Evolutionary conservation across 2,113 vertebrate species (phyloP).

Genomic region (Sander vitreus): DNA sequence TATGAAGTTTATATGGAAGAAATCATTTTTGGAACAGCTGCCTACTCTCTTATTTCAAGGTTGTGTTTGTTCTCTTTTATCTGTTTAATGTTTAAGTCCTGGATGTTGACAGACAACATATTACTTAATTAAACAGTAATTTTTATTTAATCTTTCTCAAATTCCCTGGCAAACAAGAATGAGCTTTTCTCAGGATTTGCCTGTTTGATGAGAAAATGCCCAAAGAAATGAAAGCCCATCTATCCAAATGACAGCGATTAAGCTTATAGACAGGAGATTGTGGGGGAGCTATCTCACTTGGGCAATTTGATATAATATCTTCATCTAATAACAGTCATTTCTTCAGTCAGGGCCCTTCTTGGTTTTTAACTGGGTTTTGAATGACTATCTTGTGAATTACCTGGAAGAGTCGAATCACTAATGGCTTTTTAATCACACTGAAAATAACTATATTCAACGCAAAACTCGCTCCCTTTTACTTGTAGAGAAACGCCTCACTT

Average conservation of each 20-base stretch:
- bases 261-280: conserved; percentile 61
- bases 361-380: conserved; percentile 77
- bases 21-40: conserved; percentile 11
- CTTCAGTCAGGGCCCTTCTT: conserved; percentile 64
- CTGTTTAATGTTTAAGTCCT: background rate
- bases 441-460: conserved; percentile 73
- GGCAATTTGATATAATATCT: conserved; percentile 78
- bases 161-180: conserved; percentile 23
- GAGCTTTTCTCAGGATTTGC: conserved; percentile 23
- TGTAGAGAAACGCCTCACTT: conserved; percentile 61
- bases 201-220: conserved; percentile 57
- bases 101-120: background rate
- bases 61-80: conserved; percentile 25
- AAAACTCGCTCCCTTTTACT: conserved; percentile 49
- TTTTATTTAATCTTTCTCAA: conserved; percentile 41
- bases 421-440: conserved; percentile 85
- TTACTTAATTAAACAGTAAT: conserved; percentile 14
- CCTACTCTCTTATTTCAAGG: background rate
- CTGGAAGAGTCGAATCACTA: conserved; percentile 78
- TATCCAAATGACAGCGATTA: conserved; percentile 70
- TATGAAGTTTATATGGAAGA: conserved; percentile 25
- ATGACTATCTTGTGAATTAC: conserved; percentile 83
- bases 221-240: conserved; percentile 63
- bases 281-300: conserved; percentile 64
- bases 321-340: conserved; percentile 81